Conservation (phyloP, 2,113 vertebrate genomes). For the Varanus salvator region DNA sequence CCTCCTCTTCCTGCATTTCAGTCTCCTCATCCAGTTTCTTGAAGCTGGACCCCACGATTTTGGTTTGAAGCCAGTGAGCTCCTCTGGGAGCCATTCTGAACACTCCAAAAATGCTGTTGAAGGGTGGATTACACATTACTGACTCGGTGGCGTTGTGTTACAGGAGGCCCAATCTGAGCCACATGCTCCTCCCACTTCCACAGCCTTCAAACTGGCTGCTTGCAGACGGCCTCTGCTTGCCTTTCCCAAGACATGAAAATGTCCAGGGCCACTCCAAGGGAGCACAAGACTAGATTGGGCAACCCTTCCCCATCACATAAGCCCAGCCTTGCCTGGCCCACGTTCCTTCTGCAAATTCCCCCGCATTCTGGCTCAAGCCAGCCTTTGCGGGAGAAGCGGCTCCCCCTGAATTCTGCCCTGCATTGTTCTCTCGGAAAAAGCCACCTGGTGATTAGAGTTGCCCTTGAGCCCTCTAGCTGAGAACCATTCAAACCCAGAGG, state of each 20-base stretch:
- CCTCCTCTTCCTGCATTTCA: background rate
- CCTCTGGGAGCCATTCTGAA: background rate
- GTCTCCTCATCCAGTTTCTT: background rate
- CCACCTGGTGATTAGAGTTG: background rate
- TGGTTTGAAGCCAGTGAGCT: background rate
- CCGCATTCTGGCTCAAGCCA: background rate
- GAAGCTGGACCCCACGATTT: background rate
- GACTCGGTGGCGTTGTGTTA: background rate
- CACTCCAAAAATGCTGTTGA: background rate
- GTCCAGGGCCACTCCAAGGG: no score
- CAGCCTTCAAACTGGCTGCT: background rate
- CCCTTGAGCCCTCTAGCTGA: background rate
- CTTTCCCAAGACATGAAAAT: no score
- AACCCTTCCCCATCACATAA: background rate
- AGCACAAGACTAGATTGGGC: background rate
- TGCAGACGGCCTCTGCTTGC: background rate
- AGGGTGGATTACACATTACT: background rate
- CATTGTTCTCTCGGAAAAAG: background rate
- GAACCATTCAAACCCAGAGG: background rate
- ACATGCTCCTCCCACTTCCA: background rate
- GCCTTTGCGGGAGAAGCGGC: background rate
- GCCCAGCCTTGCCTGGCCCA: background rate
- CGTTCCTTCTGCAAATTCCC: background rate
- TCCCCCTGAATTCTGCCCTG: background rate
- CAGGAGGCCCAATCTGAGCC: no score